Evolutionary conservation across 2,888 invertebrate species (phyloP), one percentile per base, ranked within the genome.

Genomic region (Luperina nickerlii): DNA sequence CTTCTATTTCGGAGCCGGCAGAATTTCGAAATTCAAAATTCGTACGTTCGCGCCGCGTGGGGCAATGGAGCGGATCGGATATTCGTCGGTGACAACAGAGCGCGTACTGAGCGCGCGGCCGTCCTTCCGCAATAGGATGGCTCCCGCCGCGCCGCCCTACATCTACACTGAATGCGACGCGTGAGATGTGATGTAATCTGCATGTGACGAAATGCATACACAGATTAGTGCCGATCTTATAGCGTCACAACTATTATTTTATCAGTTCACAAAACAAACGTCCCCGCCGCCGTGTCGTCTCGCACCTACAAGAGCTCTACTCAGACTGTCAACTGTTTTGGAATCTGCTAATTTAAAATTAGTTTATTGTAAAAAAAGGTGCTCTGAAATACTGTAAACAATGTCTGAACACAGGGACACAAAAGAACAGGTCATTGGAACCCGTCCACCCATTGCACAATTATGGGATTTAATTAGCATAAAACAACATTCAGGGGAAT

Each of bases 91-190:
- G 96, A 95, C 96, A 95, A 94, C 95, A 89, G 91, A 92, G 87
- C 94, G 93, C 93, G 93, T 90, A 94, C 94, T 93, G 93, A 92
- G 86, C 88, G 90, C 90, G 76, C 87, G 79, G 76, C 92, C 92
- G 94, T 93, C 95, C 95, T 96, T 96, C 95, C 95, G 95, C 93
- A 93, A 92, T 94, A 95, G 96, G 96, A 95, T 92, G 94, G 92
- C 96, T 96, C 96, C 96, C 96, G 96, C 96, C 95, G 93, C 94
- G 96, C 93, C 95, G 96, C 92, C 96, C 96, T 96, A 96, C 94
- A 94, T 96, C 93, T 88, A 86, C 78, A 81, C 88, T 88, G 88
- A 91, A 92, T 90, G 90, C 93, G 90, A 91, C 90, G 92, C 92
- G 92, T 91, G 93, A 92, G 93, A 92, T 93, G 94, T 95, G 95